Conservation (phyloP, 2,797 vertebrate genomes). For the Lindbergichthys nudifrons region DNA sequence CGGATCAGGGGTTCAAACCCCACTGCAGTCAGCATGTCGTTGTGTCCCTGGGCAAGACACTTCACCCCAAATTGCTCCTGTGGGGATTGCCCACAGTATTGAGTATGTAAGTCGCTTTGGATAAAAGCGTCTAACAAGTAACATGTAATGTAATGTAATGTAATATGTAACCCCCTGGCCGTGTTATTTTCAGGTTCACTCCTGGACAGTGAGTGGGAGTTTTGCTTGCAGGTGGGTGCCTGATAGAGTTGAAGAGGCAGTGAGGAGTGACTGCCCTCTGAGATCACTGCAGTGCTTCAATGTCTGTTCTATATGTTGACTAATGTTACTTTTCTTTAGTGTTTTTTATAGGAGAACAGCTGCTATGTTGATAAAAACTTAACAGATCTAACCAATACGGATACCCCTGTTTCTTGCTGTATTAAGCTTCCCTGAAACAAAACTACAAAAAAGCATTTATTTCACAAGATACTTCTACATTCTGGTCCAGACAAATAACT, state of each 20-base stretch:
- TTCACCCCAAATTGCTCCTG: no score
- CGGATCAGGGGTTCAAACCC: no score
- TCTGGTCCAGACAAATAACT: background rate
- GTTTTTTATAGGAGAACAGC: background rate
- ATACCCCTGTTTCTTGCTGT: background rate
- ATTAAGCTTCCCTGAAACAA: background rate
- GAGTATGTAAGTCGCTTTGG: no score
- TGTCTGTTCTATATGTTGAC: constrained; percentile 41
- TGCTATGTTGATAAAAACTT: background rate
- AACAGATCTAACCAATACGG: background rate
- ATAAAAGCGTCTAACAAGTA: no score
- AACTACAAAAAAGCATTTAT: background rate
- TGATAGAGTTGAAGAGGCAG: constrained; percentile 73
- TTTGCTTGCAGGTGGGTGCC: constrained; percentile 66
- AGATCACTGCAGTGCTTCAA: constrained; percentile 41
- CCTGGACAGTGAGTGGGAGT: constrained; percentile 76
- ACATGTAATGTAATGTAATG: no score
- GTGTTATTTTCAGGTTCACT: constrained; percentile 71
- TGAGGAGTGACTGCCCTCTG: constrained; percentile 63
- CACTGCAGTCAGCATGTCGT: no score
- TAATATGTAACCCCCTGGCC: constrained; percentile 45
- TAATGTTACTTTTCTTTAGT: background rate
- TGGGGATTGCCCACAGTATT: no score
- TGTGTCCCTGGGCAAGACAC: no score
- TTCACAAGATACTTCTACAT: background rate